A percentile compares a stretch with the other conserved stretches of the same genome.
Evolutionary conservation across 2,797 vertebrate genomes (phyloP).

Genomic region (Coreius guichenoti): DNA sequence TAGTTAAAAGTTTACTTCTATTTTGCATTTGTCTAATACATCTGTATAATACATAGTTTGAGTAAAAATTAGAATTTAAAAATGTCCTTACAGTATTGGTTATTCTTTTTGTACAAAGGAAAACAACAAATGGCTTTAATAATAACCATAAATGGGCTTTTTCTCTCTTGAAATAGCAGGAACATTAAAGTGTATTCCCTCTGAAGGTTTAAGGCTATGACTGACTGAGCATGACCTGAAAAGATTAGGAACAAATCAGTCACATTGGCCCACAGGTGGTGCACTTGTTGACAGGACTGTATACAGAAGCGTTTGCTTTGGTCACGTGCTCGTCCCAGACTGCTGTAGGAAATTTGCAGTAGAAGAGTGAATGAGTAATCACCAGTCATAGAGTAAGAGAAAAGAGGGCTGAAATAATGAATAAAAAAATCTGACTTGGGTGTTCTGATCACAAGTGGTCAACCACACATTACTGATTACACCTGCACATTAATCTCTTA

Average conservation of each 20-base stretch:
- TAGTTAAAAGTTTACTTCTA: not conserved
- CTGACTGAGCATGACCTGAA: slow-evolving; percentile 48
- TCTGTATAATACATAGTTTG: too few species aligned
- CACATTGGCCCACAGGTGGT: slow-evolving; percentile 11
- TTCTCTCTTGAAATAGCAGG: not conserved
- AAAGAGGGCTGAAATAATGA: slow-evolving; percentile 5
- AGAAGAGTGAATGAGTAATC: slow-evolving; percentile 18
- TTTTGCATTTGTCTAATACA: not conserved
- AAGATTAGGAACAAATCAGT: slow-evolving; percentile 10
- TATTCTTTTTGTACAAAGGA: not conserved
- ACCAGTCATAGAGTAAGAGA: not conserved
- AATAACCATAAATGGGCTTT: not conserved
- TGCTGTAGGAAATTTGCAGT: not conserved
- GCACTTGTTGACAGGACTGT: slow-evolving; percentile 32
- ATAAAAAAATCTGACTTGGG: not conserved
- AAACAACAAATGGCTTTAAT: not conserved
- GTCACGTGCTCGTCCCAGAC: not conserved
- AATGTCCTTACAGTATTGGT: not conserved
- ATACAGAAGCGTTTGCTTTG: not conserved
- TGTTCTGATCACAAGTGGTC: not conserved
- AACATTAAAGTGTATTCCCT: slow-evolving; percentile 3
- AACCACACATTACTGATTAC: not conserved
- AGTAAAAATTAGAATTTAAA: not conserved
- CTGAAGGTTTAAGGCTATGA: slow-evolving; percentile 12
- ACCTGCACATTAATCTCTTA: not conserved